Percentiles rank a stretch among this genome's conserved stretches.
These are phyloP conservation scores for Leucosticte australis DNA, from an alignment of 2,113 vertebrate species.

Conservation along the genomic window DNA sequence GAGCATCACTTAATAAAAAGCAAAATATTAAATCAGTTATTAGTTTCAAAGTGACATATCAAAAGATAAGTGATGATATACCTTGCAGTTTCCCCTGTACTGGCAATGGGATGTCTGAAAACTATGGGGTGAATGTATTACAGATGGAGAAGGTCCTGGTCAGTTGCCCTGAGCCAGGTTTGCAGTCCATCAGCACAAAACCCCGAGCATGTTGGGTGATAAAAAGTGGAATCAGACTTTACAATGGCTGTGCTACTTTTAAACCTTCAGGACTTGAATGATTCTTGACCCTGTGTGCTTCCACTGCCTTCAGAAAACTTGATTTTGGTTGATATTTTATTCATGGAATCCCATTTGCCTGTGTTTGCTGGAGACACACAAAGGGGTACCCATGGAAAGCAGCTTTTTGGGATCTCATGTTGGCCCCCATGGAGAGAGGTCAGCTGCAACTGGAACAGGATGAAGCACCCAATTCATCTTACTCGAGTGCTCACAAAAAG, in stretches of 20 bases:
- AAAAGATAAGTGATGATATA: not conserved
- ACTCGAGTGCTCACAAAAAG: not conserved
- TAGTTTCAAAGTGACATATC: not conserved
- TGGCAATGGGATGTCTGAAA: not conserved
- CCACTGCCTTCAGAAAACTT: not conserved
- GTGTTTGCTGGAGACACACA: not conserved
- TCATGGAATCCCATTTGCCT: not conserved
- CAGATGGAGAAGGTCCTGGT: not conserved
- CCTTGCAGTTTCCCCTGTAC: not conserved
- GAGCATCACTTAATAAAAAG: not conserved
- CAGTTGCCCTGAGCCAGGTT: not conserved
- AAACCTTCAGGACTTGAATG: not conserved
- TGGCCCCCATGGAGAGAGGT: not conserved
- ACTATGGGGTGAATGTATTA: not conserved
- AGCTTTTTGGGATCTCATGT: not conserved
- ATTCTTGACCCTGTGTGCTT: not conserved
- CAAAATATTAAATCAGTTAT: not conserved
- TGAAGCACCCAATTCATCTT: not conserved
- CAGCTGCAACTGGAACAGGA: not conserved
- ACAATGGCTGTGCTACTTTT: not conserved
- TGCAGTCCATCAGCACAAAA: not conserved
- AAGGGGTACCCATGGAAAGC: accelerated
- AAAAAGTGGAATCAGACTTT: not conserved
- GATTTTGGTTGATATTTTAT: not conserved
- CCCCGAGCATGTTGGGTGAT: accelerated